Base-by-base conservation (phyloP, 2,888 invertebrate genomes). In the Tricholauxania praeusta region DNA sequence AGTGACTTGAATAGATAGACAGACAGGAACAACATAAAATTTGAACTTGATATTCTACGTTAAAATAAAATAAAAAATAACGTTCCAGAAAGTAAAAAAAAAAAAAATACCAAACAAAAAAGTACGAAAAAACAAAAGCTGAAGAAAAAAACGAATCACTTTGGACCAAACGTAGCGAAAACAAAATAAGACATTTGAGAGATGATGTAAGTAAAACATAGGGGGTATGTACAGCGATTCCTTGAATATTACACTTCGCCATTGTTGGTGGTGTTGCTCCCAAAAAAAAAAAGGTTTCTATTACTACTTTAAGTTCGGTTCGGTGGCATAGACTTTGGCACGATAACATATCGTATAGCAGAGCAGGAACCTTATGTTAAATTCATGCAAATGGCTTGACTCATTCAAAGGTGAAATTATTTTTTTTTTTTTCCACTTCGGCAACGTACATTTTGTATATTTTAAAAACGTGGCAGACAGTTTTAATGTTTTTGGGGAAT, bases 11-110 rank as follows among this genome's bases (percentile, higher is more conserved):
- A 60, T 53, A 71, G 72, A 66, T 60, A 55, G 66, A 62, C 59
- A 48, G 71, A 39, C 63, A 68, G 71, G 47, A 28, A 63, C 22
- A 71, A 28, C 71, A 64, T 74, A 64, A 60, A 59, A 70, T 62
- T 72, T 74, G 65, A 74, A 72, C 62, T 72, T 74, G 72, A 70
- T 66, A 72, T 72, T 66, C 53, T 65, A 66, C 62, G 66, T 28
- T 55, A 72, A 72, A 67, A 73, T 60, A 73, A 73, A 64, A 49
- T 47, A 65, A 55, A 57, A 12, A 32, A 59, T 12, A 53, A 28
- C 28, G 28, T 39, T 39, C 39, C 39, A 39, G 62, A 47, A 60
- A 65, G 65, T 28, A 60, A 19, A 2, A 32, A 55, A n/a, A n/a
- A n/a, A 60, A 19, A 2, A 64, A 28, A 28, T 28, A 22, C 22